Base-by-base conservation (phyloP, 2,113 vertebrate species). In the Australoheros scitulus region DNA sequence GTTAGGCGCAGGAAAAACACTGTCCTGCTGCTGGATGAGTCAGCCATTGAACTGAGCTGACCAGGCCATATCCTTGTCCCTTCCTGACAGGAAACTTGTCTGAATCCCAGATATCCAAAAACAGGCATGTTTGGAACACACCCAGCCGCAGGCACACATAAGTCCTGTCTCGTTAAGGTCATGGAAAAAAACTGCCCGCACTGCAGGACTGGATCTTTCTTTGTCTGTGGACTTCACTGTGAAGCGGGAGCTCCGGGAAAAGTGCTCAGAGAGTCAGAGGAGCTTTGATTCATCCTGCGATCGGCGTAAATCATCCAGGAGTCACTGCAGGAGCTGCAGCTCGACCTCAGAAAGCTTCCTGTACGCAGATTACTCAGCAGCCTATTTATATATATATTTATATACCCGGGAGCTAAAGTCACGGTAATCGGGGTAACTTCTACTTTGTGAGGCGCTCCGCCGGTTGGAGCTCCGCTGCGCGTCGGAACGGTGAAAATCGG, bases 31-130 rank as follows among this genome's bases (percentile, higher is more conserved):
- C 82, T 88, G 88, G 89, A 93, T 94, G 94, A 93, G 93, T 94
- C 93, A 93, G 88, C 83, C 90, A 80, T 80, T 90, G 90, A 91
- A 72, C 59, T 10, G 70, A 78, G 79, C 86, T 88, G 84, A 87
- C 61, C 92, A 80, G 87, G 83, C 84, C 90, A 88, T 84, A 92
- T 94, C 94, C 92, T 86, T 64, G 82, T 80, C 88, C 83, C 92
- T 95, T 96, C 94, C 94, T 95, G 90, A 81, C 92, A 95, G 95
- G 95, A 96, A 95, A 94, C 92, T 61, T 81, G 86, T 76, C 89
- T 87, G 81, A 87, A 92, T 92, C 90, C 88, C 88, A 89, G 82
- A 89, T 89, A 87, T 92, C 91, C 89, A 61, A 93, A 92, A 91
- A 91, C 83, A 94, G 93, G 83, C 87, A 81, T 88, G 91, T 89